phyloP scores from a whole-genome alignment of 1,140 invertebrate genomes.

The Eueides isabella region DNA sequence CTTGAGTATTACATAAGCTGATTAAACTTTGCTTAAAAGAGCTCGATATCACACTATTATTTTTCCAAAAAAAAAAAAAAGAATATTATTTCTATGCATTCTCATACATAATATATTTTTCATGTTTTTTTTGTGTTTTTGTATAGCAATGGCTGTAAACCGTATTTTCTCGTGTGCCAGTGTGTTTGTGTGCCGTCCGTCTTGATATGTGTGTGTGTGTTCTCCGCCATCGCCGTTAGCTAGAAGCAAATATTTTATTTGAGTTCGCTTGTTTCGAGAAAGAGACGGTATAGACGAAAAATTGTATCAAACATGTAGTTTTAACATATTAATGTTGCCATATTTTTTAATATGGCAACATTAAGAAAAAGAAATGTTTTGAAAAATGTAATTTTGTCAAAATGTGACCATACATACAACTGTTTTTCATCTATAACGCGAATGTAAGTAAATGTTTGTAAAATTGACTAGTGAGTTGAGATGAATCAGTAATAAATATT shows the following conservation, averaged over 20 bases:
- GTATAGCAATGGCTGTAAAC: constrained; percentile 24
- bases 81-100: not conserved
- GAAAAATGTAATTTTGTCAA: not conserved
- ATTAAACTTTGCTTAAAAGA: not conserved
- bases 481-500: constrained; percentile 33
- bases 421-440: constrained; percentile 32
- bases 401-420: not conserved
- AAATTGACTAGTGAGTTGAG: constrained; percentile 38
- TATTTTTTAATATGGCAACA: not conserved
- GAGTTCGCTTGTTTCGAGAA: constrained; percentile 58
- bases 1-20: not conserved
- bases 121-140: constrained; percentile 2
- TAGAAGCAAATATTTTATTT: constrained; percentile 78
- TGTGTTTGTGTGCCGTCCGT: constrained; percentile 76
- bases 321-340: not conserved
- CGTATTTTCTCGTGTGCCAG: constrained; percentile 57
- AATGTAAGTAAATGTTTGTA: constrained; percentile 44
- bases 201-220: constrained; percentile 80
- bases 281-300: constrained; percentile 43
- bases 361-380: not conserved
- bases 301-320: constrained; percentile 24
- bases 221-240: constrained; percentile 71
- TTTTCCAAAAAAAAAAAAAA: too few species aligned
- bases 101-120: not conserved
- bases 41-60: not conserved